Percentiles rank a stretch among this genome's conserved stretches.
Conservation (phyloP, 2,888 invertebrate genomes). For the Mimachlamys varia region DNA sequence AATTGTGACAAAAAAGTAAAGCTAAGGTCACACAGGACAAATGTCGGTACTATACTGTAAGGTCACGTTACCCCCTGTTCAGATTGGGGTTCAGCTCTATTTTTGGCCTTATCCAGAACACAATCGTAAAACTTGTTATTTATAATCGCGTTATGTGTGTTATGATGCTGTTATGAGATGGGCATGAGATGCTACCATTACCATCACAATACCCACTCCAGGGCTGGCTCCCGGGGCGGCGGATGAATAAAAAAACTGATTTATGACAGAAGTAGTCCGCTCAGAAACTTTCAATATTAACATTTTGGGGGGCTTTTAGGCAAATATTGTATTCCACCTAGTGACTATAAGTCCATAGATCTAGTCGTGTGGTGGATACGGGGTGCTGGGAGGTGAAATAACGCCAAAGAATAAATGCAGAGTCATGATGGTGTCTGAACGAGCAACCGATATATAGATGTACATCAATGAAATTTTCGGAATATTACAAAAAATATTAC, state of each 20-base stretch:
- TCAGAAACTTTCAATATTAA: background rate
- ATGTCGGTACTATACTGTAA: background rate
- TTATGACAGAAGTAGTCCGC: conserved; percentile 17
- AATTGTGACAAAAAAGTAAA: background rate
- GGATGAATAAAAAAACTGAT: background rate
- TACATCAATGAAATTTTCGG: background rate
- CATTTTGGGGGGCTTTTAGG: background rate
- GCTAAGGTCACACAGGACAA: background rate
- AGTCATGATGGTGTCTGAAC: background rate
- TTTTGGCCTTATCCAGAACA: background rate
- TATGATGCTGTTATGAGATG: background rate
- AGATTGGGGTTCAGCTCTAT: background rate
- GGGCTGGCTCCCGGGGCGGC: background rate
- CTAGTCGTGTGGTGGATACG: no score
- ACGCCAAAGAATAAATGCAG: background rate
- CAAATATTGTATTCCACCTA: background rate
- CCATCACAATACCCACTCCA: background rate
- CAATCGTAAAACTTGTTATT: background rate
- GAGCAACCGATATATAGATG: background rate
- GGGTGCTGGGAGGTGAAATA: background rate
- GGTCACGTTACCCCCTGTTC: background rate
- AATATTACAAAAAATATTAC: background rate
- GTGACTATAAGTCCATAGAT: background rate
- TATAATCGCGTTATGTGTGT: background rate
- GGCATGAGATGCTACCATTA: background rate